phyloP scores from a whole-genome alignment of 2,888 invertebrate genomes.

The Synergus japonicus region DNA sequence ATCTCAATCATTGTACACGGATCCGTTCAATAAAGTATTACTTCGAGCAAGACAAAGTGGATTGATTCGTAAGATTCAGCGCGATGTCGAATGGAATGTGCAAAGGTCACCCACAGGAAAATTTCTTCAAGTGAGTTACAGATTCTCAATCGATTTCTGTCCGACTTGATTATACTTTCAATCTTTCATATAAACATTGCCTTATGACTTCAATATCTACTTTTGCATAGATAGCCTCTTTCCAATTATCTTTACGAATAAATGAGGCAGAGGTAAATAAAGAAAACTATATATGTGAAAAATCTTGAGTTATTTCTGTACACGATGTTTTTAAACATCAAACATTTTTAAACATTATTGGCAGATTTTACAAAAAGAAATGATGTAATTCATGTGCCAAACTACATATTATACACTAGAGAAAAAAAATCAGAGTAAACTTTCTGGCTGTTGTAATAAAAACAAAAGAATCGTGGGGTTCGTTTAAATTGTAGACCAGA shows the following conservation, averaged over 20 bases:
- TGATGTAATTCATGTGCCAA: not conserved
- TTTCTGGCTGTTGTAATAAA: not conserved
- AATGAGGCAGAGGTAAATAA: not conserved
- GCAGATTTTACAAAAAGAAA: not conserved
- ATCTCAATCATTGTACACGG: slow-evolving; percentile 82
- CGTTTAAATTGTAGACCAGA: slow-evolving; percentile 23
- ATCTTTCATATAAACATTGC: not conserved
- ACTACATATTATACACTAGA: not conserved
- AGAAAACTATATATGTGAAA: not conserved
- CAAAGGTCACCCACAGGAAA: slow-evolving; percentile 82
- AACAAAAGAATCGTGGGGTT: slow-evolving; percentile 27
- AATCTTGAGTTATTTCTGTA: no score
- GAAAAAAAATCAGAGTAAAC: not conserved
- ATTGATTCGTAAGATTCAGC: slow-evolving; percentile 82
- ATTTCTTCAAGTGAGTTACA: slow-evolving; percentile 80
- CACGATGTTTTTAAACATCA: not conserved
- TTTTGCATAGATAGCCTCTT: not conserved
- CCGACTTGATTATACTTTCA: not conserved
- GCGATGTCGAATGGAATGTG: slow-evolving; percentile 86
- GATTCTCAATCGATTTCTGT: slow-evolving; percentile 1
- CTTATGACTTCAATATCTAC: not conserved
- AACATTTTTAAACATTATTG: not conserved
- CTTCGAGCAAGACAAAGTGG: slow-evolving; percentile 84
- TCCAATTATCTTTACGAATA: not conserved
- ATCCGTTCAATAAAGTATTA: slow-evolving; percentile 82